phyloP scores from a whole-genome alignment of 2,113 vertebrate species.

The Festucalex cinctus region DNA sequence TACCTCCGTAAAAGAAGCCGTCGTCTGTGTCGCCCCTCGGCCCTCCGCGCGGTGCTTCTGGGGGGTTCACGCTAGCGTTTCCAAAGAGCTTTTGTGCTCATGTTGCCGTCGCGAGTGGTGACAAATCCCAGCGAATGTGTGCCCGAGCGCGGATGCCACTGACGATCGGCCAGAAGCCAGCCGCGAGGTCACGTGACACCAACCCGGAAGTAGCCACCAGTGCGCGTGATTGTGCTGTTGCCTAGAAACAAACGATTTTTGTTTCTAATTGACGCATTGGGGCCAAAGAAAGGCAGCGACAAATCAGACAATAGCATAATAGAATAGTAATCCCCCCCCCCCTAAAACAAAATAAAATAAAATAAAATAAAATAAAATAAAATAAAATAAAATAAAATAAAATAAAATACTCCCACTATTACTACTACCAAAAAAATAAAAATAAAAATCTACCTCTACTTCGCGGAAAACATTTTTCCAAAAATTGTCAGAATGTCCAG shows the following conservation, averaged over 20 bases:
- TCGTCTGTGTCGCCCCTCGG: not conserved
- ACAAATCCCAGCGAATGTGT: not conserved
- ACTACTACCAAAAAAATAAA: too few relatives aligned
- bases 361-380: too few relatives aligned
- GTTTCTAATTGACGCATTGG: too few relatives aligned
- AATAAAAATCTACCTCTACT: too few relatives aligned
- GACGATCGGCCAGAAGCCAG: not conserved
- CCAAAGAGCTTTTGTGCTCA: constrained; percentile 21
- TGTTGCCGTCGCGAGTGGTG: constrained; percentile 10
- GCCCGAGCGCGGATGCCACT: not conserved
- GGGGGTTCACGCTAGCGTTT: not conserved
- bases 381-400: too few relatives aligned
- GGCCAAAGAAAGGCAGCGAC: too few relatives aligned
- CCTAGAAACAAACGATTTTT: constrained; percentile 20
- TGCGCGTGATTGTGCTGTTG: constrained; percentile 16
- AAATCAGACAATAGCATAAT: too few relatives aligned
- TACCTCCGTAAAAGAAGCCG: constrained; percentile 26
- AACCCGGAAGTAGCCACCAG: not conserved
- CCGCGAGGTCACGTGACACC: constrained; percentile 36
- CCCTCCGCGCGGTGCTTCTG: not conserved
- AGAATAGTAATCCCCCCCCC: too few relatives aligned
- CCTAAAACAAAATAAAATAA: too few relatives aligned
- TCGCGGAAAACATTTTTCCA: too few relatives aligned
- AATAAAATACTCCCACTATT: too few relatives aligned
- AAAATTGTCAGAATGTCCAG: too few relatives aligned